Conservation (phyloP, 1,140 invertebrate genomes). For the Atta texana region DNA sequence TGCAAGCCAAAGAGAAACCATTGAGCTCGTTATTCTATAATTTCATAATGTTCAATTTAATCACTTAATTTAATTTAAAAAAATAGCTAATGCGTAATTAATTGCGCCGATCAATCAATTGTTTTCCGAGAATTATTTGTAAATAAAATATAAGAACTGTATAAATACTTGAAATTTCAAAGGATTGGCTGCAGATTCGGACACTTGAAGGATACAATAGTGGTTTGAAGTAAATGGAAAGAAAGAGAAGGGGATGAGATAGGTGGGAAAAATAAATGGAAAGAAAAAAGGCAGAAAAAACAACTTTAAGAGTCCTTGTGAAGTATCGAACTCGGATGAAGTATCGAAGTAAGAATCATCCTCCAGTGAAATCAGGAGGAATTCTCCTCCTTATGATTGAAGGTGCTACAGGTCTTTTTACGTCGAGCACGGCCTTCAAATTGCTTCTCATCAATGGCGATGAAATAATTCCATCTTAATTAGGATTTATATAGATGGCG, state of each 20-base stretch:
- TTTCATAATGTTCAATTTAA: neutral
- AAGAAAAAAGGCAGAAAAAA: slow-evolving; percentile 2
- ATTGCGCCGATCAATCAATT: neutral
- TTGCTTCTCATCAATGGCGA: slow-evolving; percentile 34
- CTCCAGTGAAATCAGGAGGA: slow-evolving; percentile 55
- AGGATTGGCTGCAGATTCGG: slow-evolving; percentile 13
- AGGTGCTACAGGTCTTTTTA: slow-evolving; percentile 54
- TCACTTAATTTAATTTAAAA: neutral
- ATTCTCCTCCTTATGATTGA: slow-evolving; percentile 66
- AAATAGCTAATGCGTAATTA: neutral
- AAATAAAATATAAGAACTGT: neutral
- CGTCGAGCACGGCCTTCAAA: slow-evolving; percentile 1
- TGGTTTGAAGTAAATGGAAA: slow-evolving; percentile 22
- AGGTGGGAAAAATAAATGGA: slow-evolving; percentile 34
- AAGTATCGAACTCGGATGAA: slow-evolving; percentile 1
- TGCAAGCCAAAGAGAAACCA: neutral
- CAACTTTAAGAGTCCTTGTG: slow-evolving; percentile 13
- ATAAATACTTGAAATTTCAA: slow-evolving; percentile 6
- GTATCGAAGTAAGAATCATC: slow-evolving; percentile 59
- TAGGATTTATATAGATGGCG: slow-evolving; percentile 78
- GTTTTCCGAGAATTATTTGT: neutral
- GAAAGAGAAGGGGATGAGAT: neutral
- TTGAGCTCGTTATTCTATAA: neutral
- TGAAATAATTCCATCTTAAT: slow-evolving; percentile 82
- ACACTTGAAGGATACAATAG: neutral